phyloP scores from a whole-genome alignment of 2,797 vertebrate species.

The Squalus acanthias region DNA sequence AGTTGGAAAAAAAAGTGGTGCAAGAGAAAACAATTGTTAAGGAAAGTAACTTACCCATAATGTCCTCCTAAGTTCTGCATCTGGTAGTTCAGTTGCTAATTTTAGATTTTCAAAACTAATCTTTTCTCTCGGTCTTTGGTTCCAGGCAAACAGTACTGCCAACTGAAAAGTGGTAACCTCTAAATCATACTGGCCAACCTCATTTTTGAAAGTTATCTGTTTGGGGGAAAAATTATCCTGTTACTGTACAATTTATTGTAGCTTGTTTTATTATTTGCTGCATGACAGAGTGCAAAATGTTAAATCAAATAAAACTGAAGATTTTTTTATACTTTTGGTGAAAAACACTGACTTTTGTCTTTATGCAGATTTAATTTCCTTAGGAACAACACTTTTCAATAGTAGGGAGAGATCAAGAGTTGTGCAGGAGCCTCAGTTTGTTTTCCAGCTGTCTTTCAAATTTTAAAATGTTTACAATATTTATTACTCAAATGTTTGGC shows the following conservation, averaged over 20 bases:
- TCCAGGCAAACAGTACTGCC: slow-evolving; percentile 95
- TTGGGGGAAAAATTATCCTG: neutral
- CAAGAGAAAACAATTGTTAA: neutral
- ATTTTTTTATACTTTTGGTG: neutral
- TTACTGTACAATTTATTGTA: neutral
- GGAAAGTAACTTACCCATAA: slow-evolving; percentile 74
- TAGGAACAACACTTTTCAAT: neutral
- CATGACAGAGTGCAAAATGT: neutral
- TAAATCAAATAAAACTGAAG: neutral
- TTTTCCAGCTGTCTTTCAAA: neutral
- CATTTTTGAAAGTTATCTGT: slow-evolving; percentile 97
- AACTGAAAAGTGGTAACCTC: slow-evolving; percentile 98
- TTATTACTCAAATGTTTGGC: neutral
- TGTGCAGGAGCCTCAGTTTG: neutral
- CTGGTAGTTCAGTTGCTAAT: slow-evolving; percentile 90
- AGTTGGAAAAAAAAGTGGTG: neutral
- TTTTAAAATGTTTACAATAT: neutral
- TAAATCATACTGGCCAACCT: slow-evolving; percentile 95
- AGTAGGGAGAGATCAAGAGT: neutral
- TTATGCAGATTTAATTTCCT: neutral
- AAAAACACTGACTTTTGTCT: neutral
- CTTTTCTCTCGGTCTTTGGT: slow-evolving; percentile 94
- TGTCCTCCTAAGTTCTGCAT: slow-evolving; percentile 92
- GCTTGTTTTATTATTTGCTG: neutral
- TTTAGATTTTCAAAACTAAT: slow-evolving; percentile 99